Conservation (phyloP, 2,113 vertebrate species). For the Suricata suricatta region DNA sequence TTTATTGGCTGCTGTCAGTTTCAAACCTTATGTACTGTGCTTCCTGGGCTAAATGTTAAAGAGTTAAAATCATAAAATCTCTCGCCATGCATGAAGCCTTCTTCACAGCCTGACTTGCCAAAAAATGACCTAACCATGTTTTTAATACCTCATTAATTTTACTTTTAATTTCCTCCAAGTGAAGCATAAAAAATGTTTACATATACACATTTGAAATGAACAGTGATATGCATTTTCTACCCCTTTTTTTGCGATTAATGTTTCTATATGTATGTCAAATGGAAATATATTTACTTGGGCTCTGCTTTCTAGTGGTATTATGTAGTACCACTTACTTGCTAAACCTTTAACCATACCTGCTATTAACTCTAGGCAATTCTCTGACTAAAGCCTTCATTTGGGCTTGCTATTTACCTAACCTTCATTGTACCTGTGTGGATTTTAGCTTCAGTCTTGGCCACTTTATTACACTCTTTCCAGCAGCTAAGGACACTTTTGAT, state of each 20-base stretch:
- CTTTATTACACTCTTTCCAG: constrained; percentile 70
- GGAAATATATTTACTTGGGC: neutral
- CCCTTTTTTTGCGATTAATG: neutral
- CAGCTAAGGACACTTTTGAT: constrained; percentile 74
- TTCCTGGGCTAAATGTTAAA: constrained; percentile 54
- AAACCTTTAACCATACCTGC: constrained; percentile 32
- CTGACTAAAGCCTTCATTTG: constrained; percentile 64
- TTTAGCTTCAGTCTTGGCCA: constrained; percentile 69
- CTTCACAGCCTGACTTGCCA: constrained; percentile 45
- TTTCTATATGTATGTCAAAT: neutral
- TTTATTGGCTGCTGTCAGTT: constrained; percentile 48
- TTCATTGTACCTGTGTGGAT: constrained; percentile 65
- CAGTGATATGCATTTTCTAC: neutral
- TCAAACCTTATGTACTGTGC: constrained; percentile 1
- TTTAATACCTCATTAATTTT: constrained; percentile 62
- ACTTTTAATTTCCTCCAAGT: constrained; percentile 54
- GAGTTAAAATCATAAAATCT: constrained; percentile 66
- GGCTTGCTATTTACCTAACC: constrained; percentile 78
- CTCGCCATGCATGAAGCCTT: constrained; percentile 30
- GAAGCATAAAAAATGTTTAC: constrained; percentile 43
- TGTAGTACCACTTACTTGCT: constrained; percentile 38
- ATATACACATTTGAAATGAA: constrained; percentile 25
- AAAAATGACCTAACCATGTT: constrained; percentile 54
- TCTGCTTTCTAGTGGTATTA: constrained; percentile 10
- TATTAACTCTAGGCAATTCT: constrained; percentile 50